Evolutionary conservation across 2,888 invertebrate genomes (phyloP), one percentile per base, ranked within the genome.

Genomic region (Chloroclystis v-ata): DNA sequence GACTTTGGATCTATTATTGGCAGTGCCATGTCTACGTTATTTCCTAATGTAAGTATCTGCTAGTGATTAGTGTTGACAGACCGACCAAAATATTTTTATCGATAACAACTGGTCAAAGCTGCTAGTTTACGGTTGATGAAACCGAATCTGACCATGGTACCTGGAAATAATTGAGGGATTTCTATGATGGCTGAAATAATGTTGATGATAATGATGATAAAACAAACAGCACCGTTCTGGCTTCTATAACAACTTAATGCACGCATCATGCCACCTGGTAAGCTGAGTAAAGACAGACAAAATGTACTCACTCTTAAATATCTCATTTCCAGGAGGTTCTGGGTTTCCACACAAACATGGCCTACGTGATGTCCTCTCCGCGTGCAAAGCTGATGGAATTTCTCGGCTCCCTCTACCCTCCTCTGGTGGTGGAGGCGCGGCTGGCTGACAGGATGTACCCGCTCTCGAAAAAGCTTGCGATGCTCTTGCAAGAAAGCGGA

Each of bases 1-100:
- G 96, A 96, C 72, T 95, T 95, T 94, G 97, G 97, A 82, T 1
- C 80, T 65, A 0, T 73, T 80, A 61, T 94, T 3, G 66, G 67
- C 1, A 59, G 49, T 32, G 47, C 43, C 16, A 59, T 82, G 56
- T 67, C 55, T 0, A 80, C 78, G 0, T n/a, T 89, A 56, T 93
- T 94, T 14, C 87, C 79, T 20, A 43, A 76, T 49, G 80, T 80
- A 60, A 59, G 46, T 37, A 4, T n/a, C n/a, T n/a, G n/a, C n/a
- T n/a, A n/a, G n/a, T n/a, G n/a, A n/a, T n/a, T n/a, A n/a, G n/a
- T n/a, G n/a, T n/a, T n/a, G n/a, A n/a, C n/a, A n/a, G n/a, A n/a
- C n/a, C n/a, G n/a, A n/a, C n/a, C n/a, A n/a, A n/a, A n/a, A n/a
- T n/a, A n/a, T n/a, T n/a, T n/a, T n/a, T n/a, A n/a, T n/a, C n/a